phyloP scores from a whole-genome alignment of 1,140 invertebrate genomes.

The Asobara japonica region DNA sequence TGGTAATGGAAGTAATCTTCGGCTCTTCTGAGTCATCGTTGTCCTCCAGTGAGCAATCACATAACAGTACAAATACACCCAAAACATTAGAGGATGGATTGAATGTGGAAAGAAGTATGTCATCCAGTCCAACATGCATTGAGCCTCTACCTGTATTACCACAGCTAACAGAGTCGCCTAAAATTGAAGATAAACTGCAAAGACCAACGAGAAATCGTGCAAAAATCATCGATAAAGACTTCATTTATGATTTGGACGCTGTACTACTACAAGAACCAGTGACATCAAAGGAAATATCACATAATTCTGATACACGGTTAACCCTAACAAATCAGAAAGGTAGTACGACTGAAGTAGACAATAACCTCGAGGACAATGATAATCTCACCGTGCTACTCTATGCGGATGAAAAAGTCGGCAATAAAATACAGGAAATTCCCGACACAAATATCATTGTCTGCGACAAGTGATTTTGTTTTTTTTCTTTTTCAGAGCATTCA shows the following conservation, averaged over 20 bases:
- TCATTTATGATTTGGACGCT: conserved; percentile 71
- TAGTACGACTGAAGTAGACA: background rate
- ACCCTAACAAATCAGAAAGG: background rate
- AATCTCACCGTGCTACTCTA: background rate
- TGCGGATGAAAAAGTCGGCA: background rate
- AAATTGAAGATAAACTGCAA: conserved; percentile 18
- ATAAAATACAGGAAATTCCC: background rate
- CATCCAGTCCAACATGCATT: conserved; percentile 1
- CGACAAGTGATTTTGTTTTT: background rate
- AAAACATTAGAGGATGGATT: background rate
- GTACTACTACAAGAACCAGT: conserved; percentile 18
- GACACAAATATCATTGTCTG: conserved; percentile 6
- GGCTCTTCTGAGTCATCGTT: conserved; percentile 31
- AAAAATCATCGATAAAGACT: conserved; percentile 74
- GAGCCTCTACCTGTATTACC: background rate
- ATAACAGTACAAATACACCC: background rate
- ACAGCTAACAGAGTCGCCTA: background rate
- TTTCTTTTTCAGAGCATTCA: background rate
- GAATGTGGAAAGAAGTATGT: background rate
- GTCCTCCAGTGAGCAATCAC: background rate
- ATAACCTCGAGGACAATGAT: background rate
- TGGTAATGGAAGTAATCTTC: conserved; percentile 57
- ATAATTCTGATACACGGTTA: background rate
- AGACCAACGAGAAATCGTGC: conserved; percentile 73
- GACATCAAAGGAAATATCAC: background rate